Conservation (phyloP, 2,113 vertebrate species). For the Lethenteron reissneri region DNA sequence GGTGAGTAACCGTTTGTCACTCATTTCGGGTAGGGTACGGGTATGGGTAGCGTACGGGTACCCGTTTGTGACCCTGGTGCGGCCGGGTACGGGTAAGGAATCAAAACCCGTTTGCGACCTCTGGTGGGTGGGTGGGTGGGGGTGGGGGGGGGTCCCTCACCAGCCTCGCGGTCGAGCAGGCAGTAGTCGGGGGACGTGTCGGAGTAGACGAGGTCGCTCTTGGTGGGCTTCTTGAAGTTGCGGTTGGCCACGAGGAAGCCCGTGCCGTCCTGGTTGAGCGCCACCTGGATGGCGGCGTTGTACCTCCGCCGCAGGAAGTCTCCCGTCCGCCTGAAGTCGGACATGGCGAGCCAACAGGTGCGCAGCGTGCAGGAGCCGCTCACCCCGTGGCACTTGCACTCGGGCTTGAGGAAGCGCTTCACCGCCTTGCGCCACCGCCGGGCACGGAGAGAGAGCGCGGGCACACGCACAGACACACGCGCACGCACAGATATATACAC, state of each 20-base stretch:
- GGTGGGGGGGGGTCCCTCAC: slow-evolving; percentile 22
- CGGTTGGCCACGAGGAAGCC: slow-evolving; percentile 78
- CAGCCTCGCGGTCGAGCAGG: slow-evolving; percentile 78
- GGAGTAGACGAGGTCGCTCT: slow-evolving; percentile 89
- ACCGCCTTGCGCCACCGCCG: slow-evolving; percentile 38
- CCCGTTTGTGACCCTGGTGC: too few relatives aligned
- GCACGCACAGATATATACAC: too few relatives aligned
- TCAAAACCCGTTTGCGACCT: too few relatives aligned
- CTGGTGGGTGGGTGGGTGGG: too few relatives aligned
- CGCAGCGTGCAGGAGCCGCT: slow-evolving; percentile 84
- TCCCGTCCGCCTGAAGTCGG: slow-evolving; percentile 79
- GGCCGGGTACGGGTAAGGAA: too few relatives aligned
- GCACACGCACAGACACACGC: background rate
- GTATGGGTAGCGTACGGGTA: too few relatives aligned
- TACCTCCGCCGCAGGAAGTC: slow-evolving; percentile 77
- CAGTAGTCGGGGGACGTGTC: slow-evolving; percentile 97
- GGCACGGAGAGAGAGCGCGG: slow-evolving; percentile 6
- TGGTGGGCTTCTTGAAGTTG: slow-evolving; percentile 71
- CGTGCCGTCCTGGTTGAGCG: slow-evolving; percentile 78
- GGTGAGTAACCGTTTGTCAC: too few relatives aligned
- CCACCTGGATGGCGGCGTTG: slow-evolving; percentile 85
- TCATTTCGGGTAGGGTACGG: too few relatives aligned
- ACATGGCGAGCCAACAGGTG: slow-evolving; percentile 87
- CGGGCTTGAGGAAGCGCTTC: slow-evolving; percentile 79
- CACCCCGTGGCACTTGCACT: slow-evolving; percentile 90